phyloP scores from a whole-genome alignment of 2,797 vertebrate species.

The Oceanodroma leucorhoa region DNA sequence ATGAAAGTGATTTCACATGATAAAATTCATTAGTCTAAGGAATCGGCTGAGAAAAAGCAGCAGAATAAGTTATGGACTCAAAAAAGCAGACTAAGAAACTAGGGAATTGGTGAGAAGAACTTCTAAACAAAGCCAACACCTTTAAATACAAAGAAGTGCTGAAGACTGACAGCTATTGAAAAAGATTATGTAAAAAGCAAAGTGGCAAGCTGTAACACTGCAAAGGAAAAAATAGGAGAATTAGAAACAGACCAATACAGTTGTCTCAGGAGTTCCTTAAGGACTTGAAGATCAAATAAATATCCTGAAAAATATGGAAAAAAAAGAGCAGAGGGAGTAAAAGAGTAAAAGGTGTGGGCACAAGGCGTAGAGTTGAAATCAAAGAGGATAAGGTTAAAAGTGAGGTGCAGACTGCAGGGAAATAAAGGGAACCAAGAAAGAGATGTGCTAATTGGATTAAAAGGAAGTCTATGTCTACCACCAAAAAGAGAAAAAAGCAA shows the following conservation, averaged over 20 bases:
- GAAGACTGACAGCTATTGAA: neutral
- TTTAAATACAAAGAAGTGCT: neutral
- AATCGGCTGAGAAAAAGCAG: neutral
- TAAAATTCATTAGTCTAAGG: neutral
- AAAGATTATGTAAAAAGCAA: neutral
- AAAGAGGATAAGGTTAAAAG: neutral
- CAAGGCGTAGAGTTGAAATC: neutral
- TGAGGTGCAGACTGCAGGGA: neutral
- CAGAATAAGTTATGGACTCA: neutral
- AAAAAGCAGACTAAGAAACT: neutral
- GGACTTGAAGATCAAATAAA: neutral
- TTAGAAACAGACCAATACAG: neutral
- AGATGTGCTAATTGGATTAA: neutral
- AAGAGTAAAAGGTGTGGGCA: neutral
- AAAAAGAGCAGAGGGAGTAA: neutral
- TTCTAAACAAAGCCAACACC: neutral
- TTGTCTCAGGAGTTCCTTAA: neutral
- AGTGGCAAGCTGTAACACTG: neutral
- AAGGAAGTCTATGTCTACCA: neutral
- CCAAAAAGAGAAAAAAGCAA: neutral
- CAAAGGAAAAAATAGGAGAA: neutral
- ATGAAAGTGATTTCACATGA: neutral
- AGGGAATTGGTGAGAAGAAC: neutral
- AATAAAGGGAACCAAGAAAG: neutral
- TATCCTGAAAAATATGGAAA: neutral